Percentiles rank a stretch among this genome's conserved stretches.
Conservation (phyloP, 2,888 invertebrate genomes). For the Heliconius cydno region DNA sequence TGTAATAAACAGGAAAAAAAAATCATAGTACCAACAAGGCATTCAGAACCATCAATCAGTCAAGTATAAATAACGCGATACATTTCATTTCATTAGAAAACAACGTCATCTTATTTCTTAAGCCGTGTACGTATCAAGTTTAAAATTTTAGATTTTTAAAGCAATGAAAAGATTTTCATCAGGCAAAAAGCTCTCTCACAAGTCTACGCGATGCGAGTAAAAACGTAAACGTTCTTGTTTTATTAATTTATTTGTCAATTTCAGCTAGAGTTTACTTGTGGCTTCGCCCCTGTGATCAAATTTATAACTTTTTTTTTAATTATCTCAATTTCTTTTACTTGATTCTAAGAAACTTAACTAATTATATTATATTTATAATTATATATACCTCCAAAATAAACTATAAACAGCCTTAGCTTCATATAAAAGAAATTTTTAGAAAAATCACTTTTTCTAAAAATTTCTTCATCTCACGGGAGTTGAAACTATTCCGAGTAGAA, state of each 20-base stretch:
- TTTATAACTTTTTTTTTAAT: too few species aligned
- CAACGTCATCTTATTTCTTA: conserved; percentile 31
- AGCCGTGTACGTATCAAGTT: conserved; percentile 10
- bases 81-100: conserved; percentile 15
- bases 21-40: neutral
- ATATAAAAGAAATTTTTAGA: neutral
- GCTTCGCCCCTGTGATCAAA: neutral
- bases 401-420: neutral
- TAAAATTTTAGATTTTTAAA: conserved; percentile 33
- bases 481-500: conserved; percentile 28
- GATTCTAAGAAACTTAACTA: too few species aligned
- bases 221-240: conserved; percentile 21
- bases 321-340: too few species aligned
- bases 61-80: neutral
- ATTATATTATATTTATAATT: too few species aligned
- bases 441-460: neutral
- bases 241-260: conserved; percentile 16
- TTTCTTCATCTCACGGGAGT: conserved; percentile 18
- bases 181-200: conserved; percentile 43
- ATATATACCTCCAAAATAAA: neutral
- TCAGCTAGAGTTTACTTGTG: neutral
- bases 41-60: neutral
- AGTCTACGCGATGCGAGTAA: neutral
- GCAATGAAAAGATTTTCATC: conserved; percentile 40
- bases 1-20: too few species aligned